phyloP scores from a whole-genome alignment of 2,888 invertebrate species.

The Amorpha juglandis region DNA sequence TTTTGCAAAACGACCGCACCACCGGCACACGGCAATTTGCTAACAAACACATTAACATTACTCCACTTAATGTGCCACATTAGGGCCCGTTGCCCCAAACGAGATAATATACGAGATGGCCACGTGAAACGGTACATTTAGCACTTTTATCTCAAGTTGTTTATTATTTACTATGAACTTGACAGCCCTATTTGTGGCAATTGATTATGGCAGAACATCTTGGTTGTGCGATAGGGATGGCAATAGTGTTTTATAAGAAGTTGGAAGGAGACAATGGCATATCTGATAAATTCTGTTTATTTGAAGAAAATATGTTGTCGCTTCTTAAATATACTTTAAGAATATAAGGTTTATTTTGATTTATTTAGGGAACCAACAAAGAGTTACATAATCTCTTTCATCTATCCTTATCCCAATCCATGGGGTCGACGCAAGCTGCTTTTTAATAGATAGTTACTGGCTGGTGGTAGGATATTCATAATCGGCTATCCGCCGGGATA shows the following conservation, averaged over 20 bases:
- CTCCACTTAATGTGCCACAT: conserved; percentile 72
- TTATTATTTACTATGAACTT: conserved; percentile 23
- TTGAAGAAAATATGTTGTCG: too few species aligned
- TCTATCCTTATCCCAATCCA: too few species aligned
- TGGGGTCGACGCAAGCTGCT: too few species aligned
- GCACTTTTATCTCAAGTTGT: conserved; percentile 24
- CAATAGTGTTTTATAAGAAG: background rate
- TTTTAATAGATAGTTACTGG: too few species aligned
- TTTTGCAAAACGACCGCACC: conserved; percentile 45
- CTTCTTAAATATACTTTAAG: too few species aligned
- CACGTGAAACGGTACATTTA: conserved; percentile 25
- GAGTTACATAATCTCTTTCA: too few species aligned
- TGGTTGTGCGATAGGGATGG: background rate
- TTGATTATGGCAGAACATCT: background rate
- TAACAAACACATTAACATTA: conserved; percentile 74
- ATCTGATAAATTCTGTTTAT: background rate
- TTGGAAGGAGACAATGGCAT: background rate
- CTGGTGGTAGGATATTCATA: too few species aligned
- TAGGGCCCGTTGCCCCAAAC: conserved; percentile 47
- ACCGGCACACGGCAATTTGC: conserved; percentile 56
- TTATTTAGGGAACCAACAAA: too few species aligned
- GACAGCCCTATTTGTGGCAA: conserved; percentile 22
- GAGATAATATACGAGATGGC: conserved; percentile 39
- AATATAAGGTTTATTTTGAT: too few species aligned
- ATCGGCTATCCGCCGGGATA: too few species aligned